Percentiles rank a stretch among this genome's conserved stretches.
Evolutionary conservation across 1,140 invertebrate genomes (phyloP).

Genomic region (Phortica variegata): DNA sequence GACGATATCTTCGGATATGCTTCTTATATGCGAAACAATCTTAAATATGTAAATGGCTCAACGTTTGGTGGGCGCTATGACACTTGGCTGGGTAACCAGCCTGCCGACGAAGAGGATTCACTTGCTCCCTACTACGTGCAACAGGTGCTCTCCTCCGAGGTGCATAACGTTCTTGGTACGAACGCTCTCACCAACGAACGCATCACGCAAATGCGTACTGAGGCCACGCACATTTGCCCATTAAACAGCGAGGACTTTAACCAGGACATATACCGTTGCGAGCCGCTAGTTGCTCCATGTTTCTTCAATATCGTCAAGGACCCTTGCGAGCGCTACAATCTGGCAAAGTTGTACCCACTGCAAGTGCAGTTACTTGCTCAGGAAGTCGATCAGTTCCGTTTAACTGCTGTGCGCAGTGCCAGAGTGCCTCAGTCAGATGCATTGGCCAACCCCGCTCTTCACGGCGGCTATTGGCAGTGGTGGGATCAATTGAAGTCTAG

Average conservation of each 20-base stretch:
- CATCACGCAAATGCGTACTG: conserved; percentile 56
- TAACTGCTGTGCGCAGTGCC: conserved; percentile 19
- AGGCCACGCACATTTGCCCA: conserved; percentile 57
- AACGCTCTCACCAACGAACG: conserved; percentile 14
- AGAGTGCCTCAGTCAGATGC: conserved; percentile 20
- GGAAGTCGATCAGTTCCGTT: conserved; percentile 32
- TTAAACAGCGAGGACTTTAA: conserved; percentile 12
- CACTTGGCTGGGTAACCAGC: conserved; percentile 58
- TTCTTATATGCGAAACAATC: conserved; percentile 67
- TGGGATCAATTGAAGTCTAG: conserved; percentile 39
- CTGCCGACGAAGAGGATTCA: conserved; percentile 24
- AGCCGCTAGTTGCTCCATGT: conserved; percentile 63
- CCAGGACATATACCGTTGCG: conserved; percentile 24
- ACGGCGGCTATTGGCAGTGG: conserved; percentile 41
- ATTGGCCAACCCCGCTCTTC: conserved; percentile 25
- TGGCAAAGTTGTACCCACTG: conserved; percentile 58
- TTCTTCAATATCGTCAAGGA: conserved; percentile 74
- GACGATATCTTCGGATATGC: conserved; percentile 68
- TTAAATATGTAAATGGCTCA: conserved; percentile 72
- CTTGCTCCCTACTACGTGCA: conserved; percentile 24
- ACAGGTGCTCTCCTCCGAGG: conserved; percentile 32
- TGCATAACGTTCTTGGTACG: conserved; percentile 28
- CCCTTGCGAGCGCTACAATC: conserved; percentile 76
- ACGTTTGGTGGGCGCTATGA: conserved; percentile 57
- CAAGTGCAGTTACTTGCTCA: conserved; percentile 30